A percentile compares a stretch with the other conserved stretches of the same genome.
These are phyloP conservation scores for Daktulosphaira vitifoliae DNA, from an alignment of 1,140 invertebrate genomes.

Conservation along the genomic window DNA sequence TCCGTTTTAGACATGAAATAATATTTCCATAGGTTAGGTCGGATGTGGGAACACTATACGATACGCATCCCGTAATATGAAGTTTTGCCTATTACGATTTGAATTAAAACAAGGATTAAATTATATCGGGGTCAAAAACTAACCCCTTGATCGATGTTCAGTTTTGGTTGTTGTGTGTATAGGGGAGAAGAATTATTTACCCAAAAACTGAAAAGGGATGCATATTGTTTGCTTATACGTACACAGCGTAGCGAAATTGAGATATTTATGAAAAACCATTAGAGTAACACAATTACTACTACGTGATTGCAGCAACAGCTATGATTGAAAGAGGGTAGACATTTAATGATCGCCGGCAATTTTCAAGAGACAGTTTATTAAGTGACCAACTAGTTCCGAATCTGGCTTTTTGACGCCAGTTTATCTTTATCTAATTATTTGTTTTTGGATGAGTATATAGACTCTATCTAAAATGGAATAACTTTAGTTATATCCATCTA, in stretches of 20 bases:
- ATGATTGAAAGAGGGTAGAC: too few species aligned
- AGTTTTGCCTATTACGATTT: not conserved
- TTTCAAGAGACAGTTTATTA: not conserved
- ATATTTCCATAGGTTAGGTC: too few species aligned
- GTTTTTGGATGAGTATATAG: too few species aligned
- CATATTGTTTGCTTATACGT: conserved; percentile 21
- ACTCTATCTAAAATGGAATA: too few species aligned
- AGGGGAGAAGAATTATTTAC: conserved; percentile 12
- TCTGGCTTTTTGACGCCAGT: too few species aligned
- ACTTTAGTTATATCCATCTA: too few species aligned
- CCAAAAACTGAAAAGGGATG: conserved; percentile 27
- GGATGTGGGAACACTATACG: too few species aligned
- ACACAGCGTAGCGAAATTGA: conserved; percentile 19
- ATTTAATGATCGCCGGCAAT: not conserved
- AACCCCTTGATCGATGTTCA: too few species aligned
- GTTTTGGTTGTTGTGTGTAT: too few species aligned
- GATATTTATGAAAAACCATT: conserved; percentile 26
- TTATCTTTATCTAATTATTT: too few species aligned
- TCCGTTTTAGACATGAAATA: too few species aligned
- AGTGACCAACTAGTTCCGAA: not conserved
- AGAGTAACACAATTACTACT: conserved; percentile 15
- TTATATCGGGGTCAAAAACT: conserved; percentile 2
- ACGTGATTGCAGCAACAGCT: not conserved
- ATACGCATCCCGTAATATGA: too few species aligned
- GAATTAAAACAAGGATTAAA: conserved; percentile 29